A percentile compares a stretch with the other conserved stretches of the same genome.
Evolutionary conservation across 2,888 invertebrate genomes (phyloP).

Genomic region (Aricia artaxerxes): DNA sequence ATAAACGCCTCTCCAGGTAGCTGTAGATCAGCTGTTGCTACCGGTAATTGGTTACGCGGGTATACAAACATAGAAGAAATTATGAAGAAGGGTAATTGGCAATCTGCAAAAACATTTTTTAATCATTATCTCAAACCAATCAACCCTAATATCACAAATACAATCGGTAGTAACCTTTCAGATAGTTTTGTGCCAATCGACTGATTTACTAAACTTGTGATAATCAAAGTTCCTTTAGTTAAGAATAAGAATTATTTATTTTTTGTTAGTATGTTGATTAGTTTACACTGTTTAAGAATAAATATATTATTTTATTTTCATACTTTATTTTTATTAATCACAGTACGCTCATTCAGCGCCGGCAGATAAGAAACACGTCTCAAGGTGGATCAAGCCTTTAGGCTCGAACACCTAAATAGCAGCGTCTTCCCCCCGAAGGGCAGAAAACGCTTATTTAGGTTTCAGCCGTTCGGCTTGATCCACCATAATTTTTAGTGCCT

Average conservation of each 20-base stretch:
- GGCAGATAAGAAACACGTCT: conserved; percentile 28
- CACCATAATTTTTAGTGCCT: no score
- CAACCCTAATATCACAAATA: conserved; percentile 5
- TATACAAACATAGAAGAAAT: conserved; percentile 19
- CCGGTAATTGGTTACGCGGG: not conserved
- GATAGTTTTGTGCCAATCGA: conserved; percentile 16
- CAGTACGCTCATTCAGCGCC: conserved; percentile 29
- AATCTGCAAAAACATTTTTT: conserved; percentile 19
- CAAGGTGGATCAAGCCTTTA: conserved; percentile 17
- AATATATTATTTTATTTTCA: conserved; percentile 15
- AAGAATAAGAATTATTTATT: conserved; percentile 20
- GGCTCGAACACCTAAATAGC: conserved; percentile 27
- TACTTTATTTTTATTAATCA: conserved; percentile 20
- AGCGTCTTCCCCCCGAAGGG: not conserved
- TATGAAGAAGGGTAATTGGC: conserved; percentile 27
- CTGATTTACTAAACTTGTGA: conserved; percentile 17
- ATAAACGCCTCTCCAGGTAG: conserved; percentile 26
- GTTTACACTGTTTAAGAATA: conserved; percentile 25
- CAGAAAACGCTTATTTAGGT: no score
- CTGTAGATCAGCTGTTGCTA: conserved; percentile 3
- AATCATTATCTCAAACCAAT: conserved; percentile 27
- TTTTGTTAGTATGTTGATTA: conserved; percentile 16
- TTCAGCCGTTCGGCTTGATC: no score
- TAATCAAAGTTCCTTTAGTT: conserved; percentile 18
- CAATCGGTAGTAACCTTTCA: conserved; percentile 13